Evolutionary conservation across 2,888 invertebrate genomes (phyloP), one percentile per base, ranked within the genome.

Genomic region (Xanthia icteritia): DNA sequence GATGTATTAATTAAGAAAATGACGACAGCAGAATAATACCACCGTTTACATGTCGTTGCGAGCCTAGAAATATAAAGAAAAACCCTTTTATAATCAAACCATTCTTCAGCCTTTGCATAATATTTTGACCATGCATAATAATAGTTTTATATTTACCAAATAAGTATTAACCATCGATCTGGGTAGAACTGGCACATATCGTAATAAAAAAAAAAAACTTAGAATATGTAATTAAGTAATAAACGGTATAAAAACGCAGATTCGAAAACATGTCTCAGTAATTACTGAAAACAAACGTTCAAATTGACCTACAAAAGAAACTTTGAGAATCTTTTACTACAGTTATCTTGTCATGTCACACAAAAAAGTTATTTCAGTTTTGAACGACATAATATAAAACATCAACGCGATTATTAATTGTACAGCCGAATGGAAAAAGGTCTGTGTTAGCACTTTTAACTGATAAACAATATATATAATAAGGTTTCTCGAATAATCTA

Each of bases 331-430:
- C 65, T 9, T 48, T 68, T 60, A 27, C 36, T 54, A 31, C 9
- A 73, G 23, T 78, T 84, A 77, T 77, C 82, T 71, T 64, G 66
- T 56, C 68, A 68, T 61, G 63, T 56, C 66, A 68, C 75, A 82
- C 66, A 83, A 92, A 92, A 91, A 91, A 91, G 77, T 80, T 86
- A 88, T 91, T 90, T 89, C 89, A 89, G 84, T 90, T 87, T 54
- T 89, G 86, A 88, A 85, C 87, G 89, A 89, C 89, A 90, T 23
- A 77, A 42, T 86, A 89, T 89, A 90, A 74, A 64, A 90, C 90
- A 89, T 88, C 81, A 89, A 51, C 90, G 90, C 90, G 91, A 91
- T 92, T 92, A 91, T 89, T 89, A 86, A 67, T 39, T 27, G 91
- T 90, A 93, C 90, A 83, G 71, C 74, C 80, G 67, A 72, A 58